Conservation (phyloP, 2,888 invertebrate species). For the Ashinkailepas kermadecensis region DNA sequence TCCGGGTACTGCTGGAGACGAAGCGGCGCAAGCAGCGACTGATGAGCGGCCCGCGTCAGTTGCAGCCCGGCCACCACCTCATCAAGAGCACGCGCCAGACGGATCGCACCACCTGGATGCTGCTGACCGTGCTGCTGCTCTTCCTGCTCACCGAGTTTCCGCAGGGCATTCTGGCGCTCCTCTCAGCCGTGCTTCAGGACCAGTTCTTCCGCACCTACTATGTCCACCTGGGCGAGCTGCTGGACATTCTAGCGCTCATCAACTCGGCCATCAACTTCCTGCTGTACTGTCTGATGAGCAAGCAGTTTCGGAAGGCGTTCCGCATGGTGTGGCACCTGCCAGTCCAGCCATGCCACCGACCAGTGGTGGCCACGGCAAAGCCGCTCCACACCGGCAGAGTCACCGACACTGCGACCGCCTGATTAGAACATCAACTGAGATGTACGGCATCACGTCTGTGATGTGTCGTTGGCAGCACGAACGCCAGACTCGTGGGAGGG, state of each 20-base stretch:
- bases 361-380: too few species aligned
- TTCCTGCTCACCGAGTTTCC: constrained; percentile 35
- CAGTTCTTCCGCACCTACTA: constrained; percentile 55
- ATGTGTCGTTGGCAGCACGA: too few species aligned
- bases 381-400: too few species aligned
- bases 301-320: constrained; percentile 67
- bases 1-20: constrained; percentile 28
- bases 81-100: constrained; percentile 29
- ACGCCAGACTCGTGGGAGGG: too few species aligned
- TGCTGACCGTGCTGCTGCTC: constrained; percentile 33
- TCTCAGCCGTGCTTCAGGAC: constrained; percentile 64
- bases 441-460: too few species aligned
- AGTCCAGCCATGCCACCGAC: too few species aligned
- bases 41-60: neutral
- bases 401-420: too few species aligned
- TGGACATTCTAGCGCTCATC: constrained; percentile 80
- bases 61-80: neutral
- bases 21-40: constrained; percentile 20
- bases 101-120: constrained; percentile 34
- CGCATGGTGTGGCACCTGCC: constrained; percentile 16
- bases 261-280: constrained; percentile 92
- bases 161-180: constrained; percentile 56
- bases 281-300: constrained; percentile 86
- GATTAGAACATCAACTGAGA: too few species aligned
- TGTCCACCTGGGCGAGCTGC: constrained; percentile 54